Conservation (phyloP, 30 jellyfish, hydroid and myxozoan genomes). For the Nemopilema nomurai region DNA sequence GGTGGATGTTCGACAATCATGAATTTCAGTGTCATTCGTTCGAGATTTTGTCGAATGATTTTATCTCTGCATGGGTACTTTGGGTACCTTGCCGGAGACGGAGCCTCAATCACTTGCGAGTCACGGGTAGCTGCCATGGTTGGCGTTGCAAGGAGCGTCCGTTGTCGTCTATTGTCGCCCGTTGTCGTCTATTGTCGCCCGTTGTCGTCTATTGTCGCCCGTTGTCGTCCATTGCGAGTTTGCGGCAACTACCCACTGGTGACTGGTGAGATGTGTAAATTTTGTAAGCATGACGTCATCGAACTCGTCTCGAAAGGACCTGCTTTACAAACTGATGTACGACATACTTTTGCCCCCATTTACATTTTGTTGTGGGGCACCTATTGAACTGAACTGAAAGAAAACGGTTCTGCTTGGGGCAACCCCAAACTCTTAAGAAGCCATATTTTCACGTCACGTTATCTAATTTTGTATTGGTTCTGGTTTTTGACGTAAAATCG, state of each 20-base stretch:
- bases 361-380: too few species aligned
- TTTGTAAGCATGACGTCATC: background rate
- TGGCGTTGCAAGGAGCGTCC: background rate
- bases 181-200: too few species aligned
- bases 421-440: background rate
- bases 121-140: background rate
- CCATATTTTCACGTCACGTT: background rate
- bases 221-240: background rate
- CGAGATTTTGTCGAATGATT: background rate
- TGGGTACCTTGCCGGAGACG: background rate
- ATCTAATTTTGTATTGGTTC: background rate
- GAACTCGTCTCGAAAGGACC: background rate
- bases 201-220: too few species aligned
- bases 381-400: background rate
- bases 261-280: background rate
- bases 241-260: background rate
- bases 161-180: too few species aligned
- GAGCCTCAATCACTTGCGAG: background rate
- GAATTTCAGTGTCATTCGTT: constrained; percentile 3
- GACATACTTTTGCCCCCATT: too few species aligned
- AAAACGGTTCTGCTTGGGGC: background rate
- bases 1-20: background rate
- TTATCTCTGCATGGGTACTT: background rate
- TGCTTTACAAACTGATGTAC: too few species aligned
- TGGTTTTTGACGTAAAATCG: background rate